These are phyloP conservation scores for Calonectris borealis DNA, from an alignment of 2,113 vertebrate genomes.

Conservation along the genomic window DNA sequence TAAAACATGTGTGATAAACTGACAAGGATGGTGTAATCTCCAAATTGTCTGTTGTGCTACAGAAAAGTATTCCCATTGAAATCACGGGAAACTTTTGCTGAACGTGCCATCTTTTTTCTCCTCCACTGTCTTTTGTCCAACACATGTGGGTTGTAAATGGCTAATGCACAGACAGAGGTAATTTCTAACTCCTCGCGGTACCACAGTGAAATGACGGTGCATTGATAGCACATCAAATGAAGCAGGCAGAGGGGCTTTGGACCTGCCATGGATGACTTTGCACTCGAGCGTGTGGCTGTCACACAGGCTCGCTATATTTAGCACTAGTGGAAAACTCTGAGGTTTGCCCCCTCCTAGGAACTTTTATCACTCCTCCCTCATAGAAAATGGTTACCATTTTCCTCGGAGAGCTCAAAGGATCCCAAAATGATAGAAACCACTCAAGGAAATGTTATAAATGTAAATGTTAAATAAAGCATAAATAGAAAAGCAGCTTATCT, in stretches of 20 bases:
- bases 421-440: constrained; percentile 30
- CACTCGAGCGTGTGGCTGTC: not conserved
- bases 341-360: not conserved
- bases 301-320: not conserved
- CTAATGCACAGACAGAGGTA: not conserved
- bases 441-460: not conserved
- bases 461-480: constrained; percentile 25
- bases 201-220: not conserved
- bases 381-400: not conserved
- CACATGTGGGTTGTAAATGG: not conserved
- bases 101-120: not conserved
- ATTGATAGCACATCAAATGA: accelerated
- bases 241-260: not conserved
- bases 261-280: not conserved
- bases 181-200: not conserved
- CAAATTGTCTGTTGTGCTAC: not conserved
- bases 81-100: not conserved
- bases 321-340: not conserved
- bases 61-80: not conserved
- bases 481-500: constrained; percentile 47
- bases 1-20: constrained; percentile 31
- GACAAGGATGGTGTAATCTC: not conserved
- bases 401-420: not conserved
- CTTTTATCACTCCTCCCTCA: not conserved
- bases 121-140: not conserved